Evolutionary conservation across 2,113 vertebrate species (phyloP).

Genomic region (Sceloporus tristichus): DNA sequence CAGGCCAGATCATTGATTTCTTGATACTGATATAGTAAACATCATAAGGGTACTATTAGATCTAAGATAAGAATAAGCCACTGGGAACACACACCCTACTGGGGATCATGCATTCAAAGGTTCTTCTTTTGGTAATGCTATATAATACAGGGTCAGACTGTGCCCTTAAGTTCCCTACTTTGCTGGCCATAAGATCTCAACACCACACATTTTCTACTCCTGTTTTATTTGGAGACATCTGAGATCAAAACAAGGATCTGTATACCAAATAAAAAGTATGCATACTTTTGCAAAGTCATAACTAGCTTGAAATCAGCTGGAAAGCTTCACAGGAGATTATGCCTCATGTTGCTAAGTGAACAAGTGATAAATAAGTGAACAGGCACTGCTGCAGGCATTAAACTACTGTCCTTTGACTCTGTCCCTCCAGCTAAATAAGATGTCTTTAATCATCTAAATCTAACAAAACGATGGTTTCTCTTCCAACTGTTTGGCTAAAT

Average conservation of each 20-base stretch:
- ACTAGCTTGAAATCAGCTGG: neutral
- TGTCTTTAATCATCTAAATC: neutral
- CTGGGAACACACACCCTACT: too few species aligned
- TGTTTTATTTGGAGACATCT: neutral
- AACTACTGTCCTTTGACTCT: neutral
- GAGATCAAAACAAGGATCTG: too few species aligned
- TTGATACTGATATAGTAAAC: neutral
- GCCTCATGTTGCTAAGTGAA: neutral
- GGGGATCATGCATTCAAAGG: neutral
- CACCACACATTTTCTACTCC: neutral
- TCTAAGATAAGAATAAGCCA: neutral
- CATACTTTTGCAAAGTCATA: too few species aligned
- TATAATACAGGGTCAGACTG: neutral
- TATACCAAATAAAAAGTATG: too few species aligned
- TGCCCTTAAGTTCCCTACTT: neutral
- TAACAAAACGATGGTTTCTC: neutral
- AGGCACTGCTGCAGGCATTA: neutral
- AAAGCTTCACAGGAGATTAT: neutral
- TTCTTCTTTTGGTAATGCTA: neutral
- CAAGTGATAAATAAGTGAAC: neutral
- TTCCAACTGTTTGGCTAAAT: neutral
- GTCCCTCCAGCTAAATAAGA: neutral
- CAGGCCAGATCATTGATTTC: neutral
- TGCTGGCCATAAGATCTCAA: neutral
- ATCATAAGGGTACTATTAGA: neutral